Conservation (phyloP, 2,888 invertebrate species). For the Trachelus troglodyta region DNA sequence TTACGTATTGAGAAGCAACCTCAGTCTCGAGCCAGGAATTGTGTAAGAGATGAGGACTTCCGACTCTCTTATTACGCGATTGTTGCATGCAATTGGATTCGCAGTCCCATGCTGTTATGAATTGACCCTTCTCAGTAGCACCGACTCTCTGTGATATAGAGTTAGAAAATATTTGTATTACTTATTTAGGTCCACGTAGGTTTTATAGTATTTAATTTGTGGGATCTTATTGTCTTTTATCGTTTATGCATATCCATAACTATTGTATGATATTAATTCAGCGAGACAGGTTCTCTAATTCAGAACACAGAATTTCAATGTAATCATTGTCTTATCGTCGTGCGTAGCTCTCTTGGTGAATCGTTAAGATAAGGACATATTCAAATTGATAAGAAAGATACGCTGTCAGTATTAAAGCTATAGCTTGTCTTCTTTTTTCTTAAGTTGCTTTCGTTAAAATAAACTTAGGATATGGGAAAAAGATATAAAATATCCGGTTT, state of each 20-base stretch:
- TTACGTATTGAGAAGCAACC: constrained; percentile 50
- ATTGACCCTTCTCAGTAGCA: constrained; percentile 75
- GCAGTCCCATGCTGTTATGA: constrained; percentile 60
- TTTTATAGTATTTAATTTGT: not conserved
- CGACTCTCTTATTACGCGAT: constrained; percentile 44
- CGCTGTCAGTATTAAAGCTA: not conserved
- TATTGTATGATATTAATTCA: not conserved
- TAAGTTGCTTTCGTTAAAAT: not conserved
- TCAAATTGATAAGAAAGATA: not conserved
- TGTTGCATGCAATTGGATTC: constrained; percentile 43
- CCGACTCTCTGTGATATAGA: constrained; percentile 70
- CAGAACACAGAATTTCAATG: not conserved
- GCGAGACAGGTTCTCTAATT: not conserved
- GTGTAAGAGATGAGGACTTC: constrained; percentile 56
- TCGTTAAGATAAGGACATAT: not conserved
- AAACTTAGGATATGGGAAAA: not conserved
- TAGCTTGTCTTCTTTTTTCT: not conserved
- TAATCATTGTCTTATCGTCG: not conserved
- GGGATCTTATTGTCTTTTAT: not conserved
- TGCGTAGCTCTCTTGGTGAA: not conserved
- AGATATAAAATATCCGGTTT: not conserved
- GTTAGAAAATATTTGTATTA: not conserved
- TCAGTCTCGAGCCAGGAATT: constrained; percentile 62
- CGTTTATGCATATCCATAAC: too few species aligned
- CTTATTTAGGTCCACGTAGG: not conserved